Evolutionary conservation across 2,888 invertebrate genomes (phyloP), one percentile per base, ranked within the genome.

Genomic region (Mechanitis messenoides): DNA sequence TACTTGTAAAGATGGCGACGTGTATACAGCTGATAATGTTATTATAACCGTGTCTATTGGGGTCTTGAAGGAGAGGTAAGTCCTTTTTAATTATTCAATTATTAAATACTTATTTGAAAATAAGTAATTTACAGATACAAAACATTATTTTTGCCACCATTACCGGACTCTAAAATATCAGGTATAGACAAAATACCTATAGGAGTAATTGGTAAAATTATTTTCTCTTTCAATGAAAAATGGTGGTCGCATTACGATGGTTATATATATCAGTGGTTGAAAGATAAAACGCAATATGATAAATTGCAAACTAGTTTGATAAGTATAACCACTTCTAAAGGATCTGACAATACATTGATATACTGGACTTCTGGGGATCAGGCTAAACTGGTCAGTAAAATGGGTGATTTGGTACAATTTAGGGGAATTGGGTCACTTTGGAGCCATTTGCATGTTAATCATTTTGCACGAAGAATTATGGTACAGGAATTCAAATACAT

Each of bases 41-140:
- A 92, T 95, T 38, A 83, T 94, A 0, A 95, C 95, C 0, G 85
- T 92, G 0, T 93, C 95, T 0, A 76, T 95, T 0, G 95, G 95
- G 0, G 93, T 93, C 0, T 79, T 95, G 20, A 95, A 95, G 74
- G 90, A 90, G 33, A 81, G 81, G 87, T 87, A 67, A 66, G 71
- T 60, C 33, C 35, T 0, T 9, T 20, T 20, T 31, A 20, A 7
- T 4, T 3, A 33, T 55, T 31, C 2, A 33, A n/a, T 7, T 7
- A 28, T 3, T 12, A 9, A 3, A 9, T 53, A 5, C 33, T 7
- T 50, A 55, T 46, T 33, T 28, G 33, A 46, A 45, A 33, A 33
- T 7, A 4, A 45, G 11, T 45, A 42, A 35, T 66, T 53, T 71
- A 60, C 70, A 79, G 85, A 47, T 77, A 90, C 58, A 66, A 79